Base-by-base conservation (phyloP, 2,888 invertebrate species). In the Cephus pygmeus region DNA sequence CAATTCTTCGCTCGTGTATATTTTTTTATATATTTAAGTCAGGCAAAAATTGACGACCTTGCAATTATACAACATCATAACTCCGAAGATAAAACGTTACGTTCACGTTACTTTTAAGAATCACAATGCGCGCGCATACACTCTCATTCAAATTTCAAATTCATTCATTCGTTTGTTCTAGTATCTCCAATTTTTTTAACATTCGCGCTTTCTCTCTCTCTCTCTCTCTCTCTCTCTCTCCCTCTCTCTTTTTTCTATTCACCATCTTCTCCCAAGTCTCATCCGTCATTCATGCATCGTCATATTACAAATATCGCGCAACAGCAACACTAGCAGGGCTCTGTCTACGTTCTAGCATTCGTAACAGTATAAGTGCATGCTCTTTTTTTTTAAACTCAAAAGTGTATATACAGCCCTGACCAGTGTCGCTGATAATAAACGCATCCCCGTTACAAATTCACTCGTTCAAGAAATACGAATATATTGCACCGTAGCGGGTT, bases 11-110 rank as follows among this genome's bases (percentile, higher is more conserved):
- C 81, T 86, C 83, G 81, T 78, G 75, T 83, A 77, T 83, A 82
- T 82, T 75, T 83, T 83, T 11, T 35, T 1, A 35, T 85, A 85
- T 82, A 85, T 83, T 85, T 82, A 86, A 86, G 83, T 89, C 86
- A 87, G 88, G 87, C 88, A 87, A 84, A 89, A 90, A 89, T 89
- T 88, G 88, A 89, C 87, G 85, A 88, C 86, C 84, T 87, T 83
- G 85, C 86, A 81, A 87, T 86, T 80, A 82, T 79, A 79, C 77
- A 78, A 81, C 78, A 77, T 75, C 76, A 69, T 75, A 34, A 36
- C 56, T 35, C 56, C 69, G 76, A 77, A 79, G 78, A 34, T 36
- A 73, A 69, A 73, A 69, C 71, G 34, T 76, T 40, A 71, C 33
- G 56, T 81, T 69, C 69, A 30, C 69, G 40, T 40, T 40, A 40